Percentiles rank a stretch among this genome's conserved stretches.
Conservation (phyloP, 53 echinoderm and acorn worm species). For the Holothuria scabra region DNA sequence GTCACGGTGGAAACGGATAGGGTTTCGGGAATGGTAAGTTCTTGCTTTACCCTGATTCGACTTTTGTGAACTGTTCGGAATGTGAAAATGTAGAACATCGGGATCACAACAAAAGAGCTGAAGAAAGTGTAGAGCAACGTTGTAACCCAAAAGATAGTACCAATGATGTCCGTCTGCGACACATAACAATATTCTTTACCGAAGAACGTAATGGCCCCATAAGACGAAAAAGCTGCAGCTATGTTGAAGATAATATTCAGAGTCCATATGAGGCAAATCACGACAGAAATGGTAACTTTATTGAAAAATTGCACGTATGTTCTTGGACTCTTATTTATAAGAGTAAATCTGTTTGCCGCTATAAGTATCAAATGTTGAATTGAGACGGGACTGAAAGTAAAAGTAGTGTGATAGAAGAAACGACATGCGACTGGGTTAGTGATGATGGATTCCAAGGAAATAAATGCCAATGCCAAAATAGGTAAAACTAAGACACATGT, state of each 20-base stretch:
- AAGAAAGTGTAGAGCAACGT: constrained; percentile 31
- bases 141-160: constrained; percentile 15
- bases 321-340: constrained; percentile 10
- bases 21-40: not conserved
- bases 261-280: constrained; percentile 6
- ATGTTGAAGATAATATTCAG: constrained; percentile 9
- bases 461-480: constrained; percentile 8
- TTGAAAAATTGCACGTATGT: constrained; percentile 21
- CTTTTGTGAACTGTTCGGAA: constrained; percentile 36
- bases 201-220: constrained; percentile 2
- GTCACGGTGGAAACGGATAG: not conserved
- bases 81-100: constrained; percentile 30
- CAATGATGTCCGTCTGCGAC: constrained; percentile 6
- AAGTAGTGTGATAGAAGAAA: constrained; percentile 22
- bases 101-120: constrained; percentile 33
- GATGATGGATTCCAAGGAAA: constrained; percentile 20
- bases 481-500: constrained; percentile 31
- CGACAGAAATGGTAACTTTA: not conserved
- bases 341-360: constrained; percentile 22
- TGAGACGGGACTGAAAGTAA: constrained; percentile 32
- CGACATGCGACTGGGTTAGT: constrained; percentile 16
- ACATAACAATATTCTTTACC: constrained; percentile 35
- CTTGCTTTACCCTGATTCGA: constrained; percentile 2
- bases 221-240: constrained; percentile 3
- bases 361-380: constrained; percentile 40